A percentile compares a stretch with the other conserved stretches of the same genome.
Evolutionary conservation across 30 jellyfish, hydroid and myxozoan genomes (phyloP).

Genomic region (Haliclystus octoradiatus): DNA sequence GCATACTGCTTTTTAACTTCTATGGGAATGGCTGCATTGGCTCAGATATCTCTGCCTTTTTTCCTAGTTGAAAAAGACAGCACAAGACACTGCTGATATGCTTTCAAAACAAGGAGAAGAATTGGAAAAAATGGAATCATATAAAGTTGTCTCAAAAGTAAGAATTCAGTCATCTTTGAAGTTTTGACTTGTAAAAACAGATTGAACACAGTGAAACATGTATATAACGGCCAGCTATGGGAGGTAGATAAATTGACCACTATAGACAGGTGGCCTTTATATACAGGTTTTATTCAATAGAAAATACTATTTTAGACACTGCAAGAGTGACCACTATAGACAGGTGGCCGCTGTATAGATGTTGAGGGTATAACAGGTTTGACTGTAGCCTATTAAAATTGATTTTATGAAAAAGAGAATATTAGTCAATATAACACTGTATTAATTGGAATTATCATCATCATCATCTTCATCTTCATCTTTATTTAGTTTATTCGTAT

Average conservation of each 20-base stretch:
- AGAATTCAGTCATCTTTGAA: not conserved
- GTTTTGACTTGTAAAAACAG: not conserved
- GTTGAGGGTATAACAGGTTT: not conserved
- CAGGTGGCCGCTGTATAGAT: too few species aligned
- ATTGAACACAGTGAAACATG: too few species aligned
- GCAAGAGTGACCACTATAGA: too few species aligned
- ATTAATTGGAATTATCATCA: not conserved
- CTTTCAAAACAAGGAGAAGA: slow-evolving; percentile 64
- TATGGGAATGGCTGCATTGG: too few species aligned
- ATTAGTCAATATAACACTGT: not conserved
- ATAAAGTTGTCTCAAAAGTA: slow-evolving; percentile 71
- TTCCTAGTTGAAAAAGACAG: slow-evolving; percentile 61
- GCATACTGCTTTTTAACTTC: too few species aligned
- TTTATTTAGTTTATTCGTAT: too few species aligned
- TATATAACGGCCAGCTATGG: too few species aligned
- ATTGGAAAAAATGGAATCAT: slow-evolving; percentile 63
- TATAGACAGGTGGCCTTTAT: too few species aligned
- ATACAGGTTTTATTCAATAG: too few species aligned
- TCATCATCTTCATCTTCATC: not conserved
- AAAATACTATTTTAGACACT: too few species aligned
- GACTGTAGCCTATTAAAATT: not conserved
- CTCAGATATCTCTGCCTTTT: too few species aligned
- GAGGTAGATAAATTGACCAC: too few species aligned
- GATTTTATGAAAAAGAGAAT: not conserved
- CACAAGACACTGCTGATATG: slow-evolving; percentile 69